These are phyloP conservation scores for Rafetus swinhoei DNA, from an alignment of 2,113 vertebrate genomes.

Conservation along the genomic window DNA sequence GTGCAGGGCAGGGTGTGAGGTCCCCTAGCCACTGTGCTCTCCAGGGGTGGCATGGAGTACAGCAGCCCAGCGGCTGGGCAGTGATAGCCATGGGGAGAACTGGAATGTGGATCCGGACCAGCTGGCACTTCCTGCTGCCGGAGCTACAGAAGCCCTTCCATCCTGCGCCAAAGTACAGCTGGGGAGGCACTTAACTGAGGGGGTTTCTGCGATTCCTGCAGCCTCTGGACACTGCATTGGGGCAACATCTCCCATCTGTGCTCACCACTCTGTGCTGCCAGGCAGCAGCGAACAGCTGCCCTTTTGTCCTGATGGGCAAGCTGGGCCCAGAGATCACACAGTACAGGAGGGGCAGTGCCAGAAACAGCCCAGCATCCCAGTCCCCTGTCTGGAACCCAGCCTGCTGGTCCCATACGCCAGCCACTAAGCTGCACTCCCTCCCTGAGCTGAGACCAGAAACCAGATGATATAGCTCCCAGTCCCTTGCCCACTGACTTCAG, in stretches of 20 bases:
- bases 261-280: background rate
- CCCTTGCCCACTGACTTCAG: background rate
- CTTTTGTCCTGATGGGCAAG: background rate
- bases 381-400: background rate
- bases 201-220: background rate
- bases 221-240: background rate
- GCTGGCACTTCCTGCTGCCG: background rate
- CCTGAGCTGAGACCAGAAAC: too few relatives aligned
- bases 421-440: too few relatives aligned
- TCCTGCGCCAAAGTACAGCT: background rate
- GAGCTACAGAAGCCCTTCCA: background rate
- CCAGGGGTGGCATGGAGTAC: background rate
- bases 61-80: background rate
- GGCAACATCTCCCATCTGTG: background rate
- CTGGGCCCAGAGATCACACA: background rate
- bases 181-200: background rate
- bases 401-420: too few relatives aligned
- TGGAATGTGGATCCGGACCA: background rate
- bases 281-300: background rate
- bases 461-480: background rate
- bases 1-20: too few relatives aligned
- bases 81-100: background rate
- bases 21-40: too few relatives aligned
- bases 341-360: too few relatives aligned
- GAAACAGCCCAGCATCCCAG: too few relatives aligned